Conservation (phyloP, 1,140 invertebrate genomes). For the Ceratitis capitata region DNA sequence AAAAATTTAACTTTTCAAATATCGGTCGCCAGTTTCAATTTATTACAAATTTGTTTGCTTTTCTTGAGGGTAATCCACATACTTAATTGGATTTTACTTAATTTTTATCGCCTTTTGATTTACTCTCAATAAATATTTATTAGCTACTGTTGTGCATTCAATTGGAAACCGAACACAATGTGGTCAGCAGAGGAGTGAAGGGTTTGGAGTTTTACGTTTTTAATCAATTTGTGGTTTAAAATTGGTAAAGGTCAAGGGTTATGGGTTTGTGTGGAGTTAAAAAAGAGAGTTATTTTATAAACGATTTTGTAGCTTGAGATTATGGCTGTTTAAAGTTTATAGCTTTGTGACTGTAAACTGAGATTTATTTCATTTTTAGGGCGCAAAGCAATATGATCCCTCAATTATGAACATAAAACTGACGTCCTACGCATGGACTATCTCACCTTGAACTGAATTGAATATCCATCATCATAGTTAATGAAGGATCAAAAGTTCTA, state of each 20-base stretch:
- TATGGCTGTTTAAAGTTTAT: not conserved
- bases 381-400: too few relatives aligned
- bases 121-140: slow-evolving; percentile 24
- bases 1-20: slow-evolving; percentile 37
- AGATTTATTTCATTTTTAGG: not conserved
- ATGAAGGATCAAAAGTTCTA: too few relatives aligned
- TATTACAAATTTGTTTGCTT: not conserved
- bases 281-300: too few relatives aligned
- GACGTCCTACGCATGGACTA: too few relatives aligned
- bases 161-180: slow-evolving; percentile 1
- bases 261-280: too few relatives aligned
- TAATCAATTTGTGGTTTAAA: not conserved
- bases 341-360: not conserved
- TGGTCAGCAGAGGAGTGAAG: not conserved
- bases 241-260: slow-evolving; percentile 13
- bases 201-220: too few relatives aligned
- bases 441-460: too few relatives aligned
- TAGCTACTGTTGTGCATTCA: not conserved
- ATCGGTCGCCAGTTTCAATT: not conserved
- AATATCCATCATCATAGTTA: too few relatives aligned
- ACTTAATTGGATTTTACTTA: not conserved
- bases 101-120: slow-evolving; percentile 4
- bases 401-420: too few relatives aligned
- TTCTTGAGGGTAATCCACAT: not conserved
- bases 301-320: too few relatives aligned